Evolutionary conservation across 2,888 invertebrate genomes (phyloP), one percentile per base, ranked within the genome.

Genomic region (Vandiemenella viatica): DNA sequence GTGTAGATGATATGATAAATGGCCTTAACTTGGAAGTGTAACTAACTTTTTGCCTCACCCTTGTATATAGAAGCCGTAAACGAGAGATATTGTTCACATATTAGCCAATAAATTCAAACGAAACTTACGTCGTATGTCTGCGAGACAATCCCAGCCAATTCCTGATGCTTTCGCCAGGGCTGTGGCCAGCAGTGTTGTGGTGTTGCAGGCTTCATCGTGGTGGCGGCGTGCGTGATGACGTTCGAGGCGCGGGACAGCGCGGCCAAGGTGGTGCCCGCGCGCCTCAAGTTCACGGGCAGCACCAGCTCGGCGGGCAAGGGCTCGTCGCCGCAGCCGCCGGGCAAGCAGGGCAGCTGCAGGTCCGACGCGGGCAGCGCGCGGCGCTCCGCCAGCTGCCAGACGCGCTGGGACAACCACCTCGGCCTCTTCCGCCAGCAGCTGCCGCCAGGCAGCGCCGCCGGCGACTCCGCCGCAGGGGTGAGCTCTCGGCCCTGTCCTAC

Each of bases 221-320:
- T 96, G 18, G 91, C 95, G 22, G 92, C 95, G 0, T 95, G 95
- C 63, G 96, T 97, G 46, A 91, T 96, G 85, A 96, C 95, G n/a
- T 92, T 96, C 63, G 96, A 96, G 64, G 91, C 92, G 1, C 77
- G 95, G 3, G 96, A 96, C 67, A 89, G 89, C 53, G 89, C 95
- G 0, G 89, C 92, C 2, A 86, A 85, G 65, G 88, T 93, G 46
- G 87, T 89, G 15, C 90, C 90, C 1, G 87, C 88, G 23, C 74
- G 80, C 18, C 71, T 78, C 51, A 75, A 75, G 57, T 62, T 66
- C 50, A 53, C 13, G 13, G 20, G 20, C 42, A 17, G 38, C 15
- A 38, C 16, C 45, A 32, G 20, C 46, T 23, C 45, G 18, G 60
- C 64, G 65, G 64, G 62, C 67, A 67, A 67, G 43, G 18, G 37